Evolutionary conservation across 2,888 invertebrate species (phyloP), one percentile per base, ranked within the genome.

Genomic region (Andrena haemorrhoa): DNA sequence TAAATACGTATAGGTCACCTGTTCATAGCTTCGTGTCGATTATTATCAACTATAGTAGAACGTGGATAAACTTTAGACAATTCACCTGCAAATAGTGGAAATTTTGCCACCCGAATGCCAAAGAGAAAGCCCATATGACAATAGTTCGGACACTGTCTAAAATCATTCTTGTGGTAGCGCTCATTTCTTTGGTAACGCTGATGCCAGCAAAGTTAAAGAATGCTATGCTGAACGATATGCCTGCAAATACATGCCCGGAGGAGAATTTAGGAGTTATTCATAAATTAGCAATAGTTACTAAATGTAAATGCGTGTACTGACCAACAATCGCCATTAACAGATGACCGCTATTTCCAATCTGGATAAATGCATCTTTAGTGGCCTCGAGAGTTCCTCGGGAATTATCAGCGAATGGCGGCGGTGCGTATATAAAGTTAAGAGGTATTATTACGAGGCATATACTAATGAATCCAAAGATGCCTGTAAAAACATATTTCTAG

Each of bases 151-250:
- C 95, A 70, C 97, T 97, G 93, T 98, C 98, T 64, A 98, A 95
- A 12, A 98, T 97, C 97, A 98, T 97, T 84, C 98, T 95, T 2
- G 98, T 98, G 0, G 98, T 98, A 0, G 99, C 98, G 1, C 98
- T 98, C 90, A 98, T 95, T 93, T 98, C 98, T 94, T 98, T 99
- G 0, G 98, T 98, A 3, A 99, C 97, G 91, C 97, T 97, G 84
- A 98, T 96, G 10, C 98, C 98, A 84, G 98, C 96, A 94, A 97
- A 98, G 94, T 98, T 98, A 95, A 98, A 98, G 94, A 98, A 97
- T 0, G 98, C 98, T 86, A 98, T 98, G 69, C 98, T 98, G 31
- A 98, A 91, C 29, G 97, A 95, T 1, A 97, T 98, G 78, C 97
- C 97, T 96, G 79, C n/a, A 26, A 66, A 58, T n/a, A 41, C 41